phyloP scores from a whole-genome alignment of 2,113 vertebrate genomes.

The Oreochromis tanganicae region DNA sequence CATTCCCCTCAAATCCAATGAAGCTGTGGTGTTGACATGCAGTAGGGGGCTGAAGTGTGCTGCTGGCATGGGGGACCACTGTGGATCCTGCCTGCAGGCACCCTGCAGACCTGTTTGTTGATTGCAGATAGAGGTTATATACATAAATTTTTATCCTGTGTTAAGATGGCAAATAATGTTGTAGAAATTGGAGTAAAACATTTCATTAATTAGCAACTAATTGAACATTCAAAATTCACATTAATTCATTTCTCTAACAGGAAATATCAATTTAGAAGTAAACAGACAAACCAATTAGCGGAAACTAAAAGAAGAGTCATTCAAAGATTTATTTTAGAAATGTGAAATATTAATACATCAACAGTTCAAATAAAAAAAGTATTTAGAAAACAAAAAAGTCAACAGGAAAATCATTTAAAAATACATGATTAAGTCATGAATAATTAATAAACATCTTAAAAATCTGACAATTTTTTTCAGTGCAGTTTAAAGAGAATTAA shows the following conservation, averaged over 20 bases:
- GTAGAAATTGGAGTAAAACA: not conserved
- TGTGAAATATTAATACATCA: not conserved
- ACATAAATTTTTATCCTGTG: not conserved
- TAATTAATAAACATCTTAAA: not conserved
- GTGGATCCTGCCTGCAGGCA: slow-evolving; percentile 8
- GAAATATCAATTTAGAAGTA: not conserved
- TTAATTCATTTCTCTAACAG: not conserved
- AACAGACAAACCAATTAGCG: not conserved
- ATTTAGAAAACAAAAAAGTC: not conserved
- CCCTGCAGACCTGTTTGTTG: slow-evolving; percentile 21
- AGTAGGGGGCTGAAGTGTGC: not conserved
- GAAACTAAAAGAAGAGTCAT: not conserved
- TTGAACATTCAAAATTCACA: not conserved
- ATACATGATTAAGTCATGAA: not conserved
- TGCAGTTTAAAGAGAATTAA: not conserved
- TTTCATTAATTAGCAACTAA: not conserved
- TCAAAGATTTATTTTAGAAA: not conserved
- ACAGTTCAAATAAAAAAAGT: not conserved
- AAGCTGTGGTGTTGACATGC: not conserved
- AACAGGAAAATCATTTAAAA: not conserved
- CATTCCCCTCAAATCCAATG: not conserved
- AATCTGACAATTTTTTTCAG: not conserved
- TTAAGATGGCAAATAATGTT: not conserved
- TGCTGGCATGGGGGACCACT: slow-evolving; percentile 10
- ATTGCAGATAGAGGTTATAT: slow-evolving; percentile 14